Evolutionary conservation across 1,140 invertebrate genomes (phyloP).

Genomic region (Ectropis grisescens): DNA sequence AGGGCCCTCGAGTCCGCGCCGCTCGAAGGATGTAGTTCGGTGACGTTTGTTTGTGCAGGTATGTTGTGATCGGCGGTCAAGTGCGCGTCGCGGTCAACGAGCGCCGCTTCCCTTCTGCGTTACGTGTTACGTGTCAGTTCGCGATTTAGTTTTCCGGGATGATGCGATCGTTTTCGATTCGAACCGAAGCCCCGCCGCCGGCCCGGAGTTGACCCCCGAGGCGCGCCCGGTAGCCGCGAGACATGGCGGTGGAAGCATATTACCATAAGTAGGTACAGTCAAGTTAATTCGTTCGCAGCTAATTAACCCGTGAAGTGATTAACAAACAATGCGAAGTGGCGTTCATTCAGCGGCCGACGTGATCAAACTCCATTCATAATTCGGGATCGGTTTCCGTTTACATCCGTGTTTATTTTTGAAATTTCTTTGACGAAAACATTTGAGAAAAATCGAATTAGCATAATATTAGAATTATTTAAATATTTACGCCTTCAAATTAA

Average conservation of each 20-base stretch:
- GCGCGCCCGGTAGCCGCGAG: neutral
- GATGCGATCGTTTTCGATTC: constrained; percentile 1
- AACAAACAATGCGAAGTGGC: constrained; percentile 2
- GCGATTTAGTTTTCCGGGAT: no score
- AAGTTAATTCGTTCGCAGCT: constrained; percentile 4
- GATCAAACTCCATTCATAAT: constrained; percentile 2
- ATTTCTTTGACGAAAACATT: no score
- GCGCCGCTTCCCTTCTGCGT: no score
- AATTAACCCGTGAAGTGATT: constrained; percentile 8
- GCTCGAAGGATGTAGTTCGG: constrained; percentile 63
- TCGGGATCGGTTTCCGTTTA: no score
- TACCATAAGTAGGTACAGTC: constrained; percentile 17
- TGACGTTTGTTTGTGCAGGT: constrained; percentile 66
- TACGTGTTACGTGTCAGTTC: no score
- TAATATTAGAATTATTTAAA: no score
- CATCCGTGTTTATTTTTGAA: no score
- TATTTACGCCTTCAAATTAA: no score
- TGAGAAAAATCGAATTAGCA: no score
- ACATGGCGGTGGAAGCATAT: constrained; percentile 14
- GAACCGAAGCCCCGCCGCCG: no score
- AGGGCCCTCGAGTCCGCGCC: constrained; percentile 54
- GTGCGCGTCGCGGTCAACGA: constrained; percentile 23
- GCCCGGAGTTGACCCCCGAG: no score
- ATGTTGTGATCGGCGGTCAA: constrained; percentile 64
- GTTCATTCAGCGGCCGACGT: neutral